Conservation (phyloP, 2,888 invertebrate genomes). For the Glaucopsyche alexis region DNA sequence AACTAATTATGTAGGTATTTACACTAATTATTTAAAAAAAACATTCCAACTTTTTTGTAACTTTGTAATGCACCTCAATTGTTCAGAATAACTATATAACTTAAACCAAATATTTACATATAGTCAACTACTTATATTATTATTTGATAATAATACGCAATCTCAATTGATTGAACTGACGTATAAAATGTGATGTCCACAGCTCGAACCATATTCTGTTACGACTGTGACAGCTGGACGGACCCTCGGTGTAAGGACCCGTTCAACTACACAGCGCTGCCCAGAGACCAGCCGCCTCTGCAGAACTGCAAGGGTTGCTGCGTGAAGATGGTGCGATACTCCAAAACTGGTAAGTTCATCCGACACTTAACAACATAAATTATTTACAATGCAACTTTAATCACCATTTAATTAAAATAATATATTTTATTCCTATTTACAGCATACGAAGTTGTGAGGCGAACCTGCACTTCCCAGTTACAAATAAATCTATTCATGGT, state of each 20-base stretch:
- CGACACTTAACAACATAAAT: too few species aligned
- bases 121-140: not conserved
- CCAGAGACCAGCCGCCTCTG: conserved; percentile 91
- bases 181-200: conserved; percentile 42
- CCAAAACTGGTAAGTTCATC: conserved; percentile 89
- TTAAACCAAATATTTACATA: not conserved
- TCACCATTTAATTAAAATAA: not conserved
- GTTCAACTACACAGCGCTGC: conserved; percentile 94
- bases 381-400: not conserved
- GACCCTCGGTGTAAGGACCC: conserved; percentile 94
- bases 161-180: not conserved
- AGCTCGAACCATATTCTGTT: conserved; percentile 95
- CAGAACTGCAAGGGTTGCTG: conserved; percentile 96
- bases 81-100: too few species aligned
- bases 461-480: conserved; percentile 95
- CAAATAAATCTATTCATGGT: conserved; percentile 98
- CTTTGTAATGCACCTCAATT: too few species aligned
- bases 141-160: not conserved
- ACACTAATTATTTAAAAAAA: too few species aligned
- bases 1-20: too few species aligned
- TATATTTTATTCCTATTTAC: conserved; percentile 55
- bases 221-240: conserved; percentile 96
- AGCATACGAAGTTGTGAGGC: conserved; percentile 94
- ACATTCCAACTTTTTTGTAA: too few species aligned
- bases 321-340: conserved; percentile 96